Evolutionary conservation across 2,888 invertebrate genomes (phyloP).

Genomic region (Carcina quercana): DNA sequence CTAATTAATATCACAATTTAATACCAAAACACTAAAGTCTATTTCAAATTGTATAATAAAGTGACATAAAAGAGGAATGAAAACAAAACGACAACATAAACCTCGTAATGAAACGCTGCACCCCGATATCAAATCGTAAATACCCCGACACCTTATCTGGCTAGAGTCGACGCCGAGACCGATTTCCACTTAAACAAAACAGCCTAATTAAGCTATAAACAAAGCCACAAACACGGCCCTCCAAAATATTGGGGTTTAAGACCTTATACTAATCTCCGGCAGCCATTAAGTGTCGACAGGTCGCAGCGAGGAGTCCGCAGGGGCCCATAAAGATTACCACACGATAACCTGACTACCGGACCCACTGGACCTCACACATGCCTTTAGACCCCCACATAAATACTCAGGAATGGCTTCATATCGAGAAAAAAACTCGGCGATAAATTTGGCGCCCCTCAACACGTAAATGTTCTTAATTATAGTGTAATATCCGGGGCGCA

Average conservation of each 20-base stretch:
- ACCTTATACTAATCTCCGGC: conserved; percentile 54
- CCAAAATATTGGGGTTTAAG: conserved; percentile 51
- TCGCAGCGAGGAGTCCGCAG: conserved; percentile 59
- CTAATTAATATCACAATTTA: no score
- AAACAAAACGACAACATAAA: conserved; percentile 47
- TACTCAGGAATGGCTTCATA: conserved; percentile 65
- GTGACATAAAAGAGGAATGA: conserved; percentile 39
- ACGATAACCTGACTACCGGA: conserved; percentile 67
- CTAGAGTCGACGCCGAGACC: conserved; percentile 52
- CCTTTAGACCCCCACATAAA: conserved; percentile 57
- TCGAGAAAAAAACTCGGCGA: conserved; percentile 70
- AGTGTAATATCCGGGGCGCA: conserved; percentile 63
- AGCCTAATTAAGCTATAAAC: conserved; percentile 74
- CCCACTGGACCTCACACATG: conserved; percentile 64
- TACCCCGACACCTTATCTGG: conserved; percentile 69
- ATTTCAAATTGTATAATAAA: conserved; percentile 10
- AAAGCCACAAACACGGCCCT: conserved; percentile 65
- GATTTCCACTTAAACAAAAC: conserved; percentile 67
- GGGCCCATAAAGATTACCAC: conserved; percentile 70
- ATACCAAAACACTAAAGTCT: conserved; percentile 8
- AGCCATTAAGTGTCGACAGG: conserved; percentile 70
- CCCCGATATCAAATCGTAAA: conserved; percentile 60
- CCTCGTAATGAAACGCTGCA: conserved; percentile 30
- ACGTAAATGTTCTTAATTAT: conserved; percentile 72
- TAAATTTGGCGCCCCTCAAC: conserved; percentile 71